Evolutionary conservation across 2,797 vertebrate species (phyloP), one percentile per base, ranked within the genome.

Genomic region (Manis crassicaudata): DNA sequence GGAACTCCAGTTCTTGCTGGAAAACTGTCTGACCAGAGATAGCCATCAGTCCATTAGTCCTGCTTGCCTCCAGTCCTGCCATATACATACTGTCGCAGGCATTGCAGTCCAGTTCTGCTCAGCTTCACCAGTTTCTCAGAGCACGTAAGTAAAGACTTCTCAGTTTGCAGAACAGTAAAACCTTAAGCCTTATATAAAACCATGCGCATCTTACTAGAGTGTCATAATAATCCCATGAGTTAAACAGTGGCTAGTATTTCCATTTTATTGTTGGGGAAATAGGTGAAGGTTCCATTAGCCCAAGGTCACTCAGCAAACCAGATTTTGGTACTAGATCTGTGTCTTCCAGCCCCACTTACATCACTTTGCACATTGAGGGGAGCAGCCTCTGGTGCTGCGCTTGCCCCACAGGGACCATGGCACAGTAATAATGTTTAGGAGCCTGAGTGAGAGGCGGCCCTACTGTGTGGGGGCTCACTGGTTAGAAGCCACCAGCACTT

Each of bases 401-500:
- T 9, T 75, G 54, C 65, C 43, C 2, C 0, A 10, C 32, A 23
- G 70, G 43, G 73, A n/a, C 32, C 1, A 3, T 52, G 29, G 12
- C 56, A 21, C 0, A 27, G 40, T n/a, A 23, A 16, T 0, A 23
- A 16, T 0, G 17, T 5, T 68, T 32, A 21, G 93, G 86, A 52
- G n/a, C 25, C 11, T 7, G 16, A 23, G 27, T 13, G 17, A 12
- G 6, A 17, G 8, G 58, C 1, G 29, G 4, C 1, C 2, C 5
- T 4, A 0, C 40, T 0, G 6, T 3, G 9, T 13, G 20, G 6
- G 37, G 13, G 37, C 54, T 54, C 37, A 37, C 20, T 14, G 6
- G 9, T 35, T 18, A 50, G 85, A 87, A 40, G 40, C 27, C 27
- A 65, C 23, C 2, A 5, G 29, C 27, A 18, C 11, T 63, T 18